A percentile compares a stretch with the other conserved stretches of the same genome.
Evolutionary conservation across 2,113 vertebrate genomes (phyloP).

Genomic region (Vimba vimba): DNA sequence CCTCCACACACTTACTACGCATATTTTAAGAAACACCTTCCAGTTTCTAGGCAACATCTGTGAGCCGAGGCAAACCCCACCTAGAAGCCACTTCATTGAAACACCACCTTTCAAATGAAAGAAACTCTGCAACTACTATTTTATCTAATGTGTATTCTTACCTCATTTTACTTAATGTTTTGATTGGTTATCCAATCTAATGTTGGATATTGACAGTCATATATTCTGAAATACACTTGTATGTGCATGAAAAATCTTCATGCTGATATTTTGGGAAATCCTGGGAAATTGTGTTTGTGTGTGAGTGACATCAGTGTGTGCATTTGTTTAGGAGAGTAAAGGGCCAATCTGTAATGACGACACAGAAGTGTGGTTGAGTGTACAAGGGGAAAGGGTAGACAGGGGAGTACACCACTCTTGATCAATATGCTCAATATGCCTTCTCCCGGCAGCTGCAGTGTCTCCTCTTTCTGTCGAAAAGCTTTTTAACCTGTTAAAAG

Average conservation of each 20-base stretch:
- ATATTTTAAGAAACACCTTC: conserved; percentile 72
- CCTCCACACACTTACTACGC: conserved; percentile 54
- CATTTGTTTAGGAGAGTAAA: conserved; percentile 57
- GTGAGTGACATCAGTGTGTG: conserved; percentile 43
- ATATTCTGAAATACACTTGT: neutral
- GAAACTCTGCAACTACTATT: conserved; percentile 12
- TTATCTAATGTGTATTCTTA: neutral
- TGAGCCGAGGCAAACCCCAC: conserved; percentile 47
- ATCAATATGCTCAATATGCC: conserved; percentile 56
- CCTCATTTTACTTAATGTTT: neutral
- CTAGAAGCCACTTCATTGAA: conserved; percentile 57
- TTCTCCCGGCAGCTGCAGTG: conserved; percentile 61
- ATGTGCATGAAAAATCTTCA: neutral
- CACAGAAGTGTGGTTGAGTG: conserved; percentile 63
- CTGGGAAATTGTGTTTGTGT: conserved; percentile 45
- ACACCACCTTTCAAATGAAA: conserved; percentile 29
- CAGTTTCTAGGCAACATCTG: conserved; percentile 72
- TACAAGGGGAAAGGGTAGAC: conserved; percentile 57
- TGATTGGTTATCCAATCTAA: neutral
- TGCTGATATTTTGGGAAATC: conserved; percentile 64
- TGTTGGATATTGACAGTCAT: neutral
- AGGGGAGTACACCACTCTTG: conserved; percentile 65
- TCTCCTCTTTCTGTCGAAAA: conserved; percentile 60
- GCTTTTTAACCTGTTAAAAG: conserved; percentile 50
- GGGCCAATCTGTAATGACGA: conserved; percentile 62